Evolutionary conservation across 2,888 invertebrate species (phyloP).

Genomic region (Scaptomyza reducta): DNA sequence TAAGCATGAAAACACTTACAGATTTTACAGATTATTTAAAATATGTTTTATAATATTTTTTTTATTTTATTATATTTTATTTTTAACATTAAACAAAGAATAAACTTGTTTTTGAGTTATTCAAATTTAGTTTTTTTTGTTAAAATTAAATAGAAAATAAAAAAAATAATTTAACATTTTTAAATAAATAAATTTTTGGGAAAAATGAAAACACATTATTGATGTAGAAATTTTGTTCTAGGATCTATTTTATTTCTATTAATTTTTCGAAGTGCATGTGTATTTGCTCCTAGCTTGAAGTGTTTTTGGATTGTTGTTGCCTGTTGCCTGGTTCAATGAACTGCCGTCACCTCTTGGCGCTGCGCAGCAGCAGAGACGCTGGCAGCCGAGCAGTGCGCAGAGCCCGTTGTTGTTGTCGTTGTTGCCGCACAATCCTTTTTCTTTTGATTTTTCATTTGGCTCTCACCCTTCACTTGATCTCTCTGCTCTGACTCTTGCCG

Average conservation of each 20-base stretch:
- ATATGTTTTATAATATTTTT: no score
- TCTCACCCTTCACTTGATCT: constrained; percentile 77
- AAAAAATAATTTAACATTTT: no score
- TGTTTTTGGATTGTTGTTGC: constrained; percentile 37
- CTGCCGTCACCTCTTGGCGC: constrained; percentile 74
- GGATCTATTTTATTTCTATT: background rate
- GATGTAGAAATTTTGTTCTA: background rate
- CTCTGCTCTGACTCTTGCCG: constrained; percentile 51
- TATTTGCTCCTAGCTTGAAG: constrained; percentile 29
- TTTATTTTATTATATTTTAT: no score
- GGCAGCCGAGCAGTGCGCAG: constrained; percentile 20
- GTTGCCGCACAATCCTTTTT: constrained; percentile 67
- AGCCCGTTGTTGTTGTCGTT: background rate
- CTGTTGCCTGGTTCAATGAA: constrained; percentile 73
- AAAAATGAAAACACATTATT: no score
- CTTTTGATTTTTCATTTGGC: constrained; percentile 65
- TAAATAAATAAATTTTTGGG: no score
- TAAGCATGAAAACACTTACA: no score
- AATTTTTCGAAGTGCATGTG: constrained; percentile 15
- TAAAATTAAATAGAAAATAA: no score
- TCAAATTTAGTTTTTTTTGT: no score
- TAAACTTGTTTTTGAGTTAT: no score
- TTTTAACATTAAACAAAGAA: no score
- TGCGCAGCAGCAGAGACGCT: constrained; percentile 56
- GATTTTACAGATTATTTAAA: no score